Evolutionary conservation across 1,140 invertebrate genomes (phyloP).

Genomic region (Argopecten irradians): DNA sequence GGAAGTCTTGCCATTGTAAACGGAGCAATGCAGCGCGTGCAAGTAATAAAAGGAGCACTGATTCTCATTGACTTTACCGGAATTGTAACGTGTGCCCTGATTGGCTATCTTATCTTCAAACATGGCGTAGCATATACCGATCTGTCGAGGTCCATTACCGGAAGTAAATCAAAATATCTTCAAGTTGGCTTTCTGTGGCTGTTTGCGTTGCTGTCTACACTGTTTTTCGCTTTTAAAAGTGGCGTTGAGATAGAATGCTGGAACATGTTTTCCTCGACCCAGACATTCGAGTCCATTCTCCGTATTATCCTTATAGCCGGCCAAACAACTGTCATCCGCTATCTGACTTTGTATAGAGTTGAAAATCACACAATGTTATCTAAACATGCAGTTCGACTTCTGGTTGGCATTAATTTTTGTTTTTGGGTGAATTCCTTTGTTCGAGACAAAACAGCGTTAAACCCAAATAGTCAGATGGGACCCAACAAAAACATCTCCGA

Average conservation of each 20-base stretch:
- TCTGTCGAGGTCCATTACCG: background rate
- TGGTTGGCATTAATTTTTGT: background rate
- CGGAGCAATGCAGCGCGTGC: background rate
- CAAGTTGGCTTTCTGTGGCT: background rate
- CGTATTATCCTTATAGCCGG: background rate
- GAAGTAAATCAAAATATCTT: background rate
- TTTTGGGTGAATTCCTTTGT: background rate
- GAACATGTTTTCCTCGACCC: background rate
- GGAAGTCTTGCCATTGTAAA: background rate
- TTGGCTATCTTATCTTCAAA: background rate
- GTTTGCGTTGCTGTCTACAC: background rate
- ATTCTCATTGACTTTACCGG: background rate
- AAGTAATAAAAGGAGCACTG: background rate
- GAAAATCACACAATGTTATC: background rate
- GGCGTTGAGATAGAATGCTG: background rate
- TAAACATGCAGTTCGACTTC: background rate
- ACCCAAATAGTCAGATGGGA: background rate
- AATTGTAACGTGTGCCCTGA: background rate
- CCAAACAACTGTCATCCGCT: background rate
- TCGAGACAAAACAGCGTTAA: background rate
- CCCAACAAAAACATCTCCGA: background rate
- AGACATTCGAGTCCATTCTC: background rate
- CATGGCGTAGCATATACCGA: background rate
- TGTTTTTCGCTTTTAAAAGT: background rate
- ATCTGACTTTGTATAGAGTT: background rate